Evolutionary conservation across 1,140 invertebrate genomes (phyloP).

Genomic region (Diuraphis noxia): DNA sequence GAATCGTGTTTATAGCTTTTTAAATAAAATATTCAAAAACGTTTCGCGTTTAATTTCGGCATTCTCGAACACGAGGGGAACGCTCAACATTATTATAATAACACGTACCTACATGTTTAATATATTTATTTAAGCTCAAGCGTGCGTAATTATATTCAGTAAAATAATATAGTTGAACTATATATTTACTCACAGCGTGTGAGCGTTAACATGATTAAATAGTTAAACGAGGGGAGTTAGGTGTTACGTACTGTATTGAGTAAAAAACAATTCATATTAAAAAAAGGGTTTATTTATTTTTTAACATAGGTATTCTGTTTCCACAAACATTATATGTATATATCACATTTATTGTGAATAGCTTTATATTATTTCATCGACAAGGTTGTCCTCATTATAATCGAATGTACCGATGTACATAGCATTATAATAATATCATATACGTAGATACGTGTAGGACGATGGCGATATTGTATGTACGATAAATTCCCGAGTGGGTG

Average conservation of each 20-base stretch:
- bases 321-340: neutral
- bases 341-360: neutral
- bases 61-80: neutral
- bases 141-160: neutral
- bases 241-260: neutral
- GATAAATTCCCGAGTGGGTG: neutral
- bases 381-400: neutral
- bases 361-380: neutral
- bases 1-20: neutral
- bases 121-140: neutral
- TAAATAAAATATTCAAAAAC: neutral
- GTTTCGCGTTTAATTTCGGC: neutral
- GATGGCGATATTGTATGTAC: neutral
- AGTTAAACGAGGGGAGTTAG: too few relatives aligned
- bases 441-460: too few relatives aligned
- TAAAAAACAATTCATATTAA: neutral
- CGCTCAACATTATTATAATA: neutral
- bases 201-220: neutral
- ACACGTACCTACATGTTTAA: too few relatives aligned
- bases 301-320: neutral
- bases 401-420: neutral
- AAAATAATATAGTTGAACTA: neutral
- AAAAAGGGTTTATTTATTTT: neutral
- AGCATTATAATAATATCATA: neutral
- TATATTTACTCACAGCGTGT: neutral